These are phyloP conservation scores for Myripristis murdjan DNA, from an alignment of 2,797 vertebrate genomes.

Conservation along the genomic window DNA sequence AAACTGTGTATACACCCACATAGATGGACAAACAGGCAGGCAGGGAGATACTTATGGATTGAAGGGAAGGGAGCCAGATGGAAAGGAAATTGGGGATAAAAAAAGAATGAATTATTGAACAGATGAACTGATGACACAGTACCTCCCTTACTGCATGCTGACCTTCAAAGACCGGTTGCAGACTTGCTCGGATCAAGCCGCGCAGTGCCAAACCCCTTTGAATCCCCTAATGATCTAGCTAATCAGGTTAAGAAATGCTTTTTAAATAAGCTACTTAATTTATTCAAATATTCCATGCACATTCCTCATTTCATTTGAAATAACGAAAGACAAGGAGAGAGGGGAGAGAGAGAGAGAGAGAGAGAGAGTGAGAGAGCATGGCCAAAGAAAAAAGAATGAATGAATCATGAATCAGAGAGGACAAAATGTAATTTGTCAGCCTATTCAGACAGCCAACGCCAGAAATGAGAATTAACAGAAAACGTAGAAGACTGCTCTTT, in stretches of 20 bases:
- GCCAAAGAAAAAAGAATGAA: slow-evolving; percentile 59
- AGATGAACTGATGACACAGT: slow-evolving; percentile 46
- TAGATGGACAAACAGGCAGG: neutral
- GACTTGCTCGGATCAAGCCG: slow-evolving; percentile 50
- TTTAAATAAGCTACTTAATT: slow-evolving; percentile 77
- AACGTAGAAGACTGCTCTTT: slow-evolving; percentile 76
- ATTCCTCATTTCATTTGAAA: slow-evolving; percentile 83
- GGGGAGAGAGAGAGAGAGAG: slow-evolving; percentile 38
- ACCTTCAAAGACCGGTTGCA: slow-evolving; percentile 70
- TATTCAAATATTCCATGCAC: slow-evolving; percentile 81
- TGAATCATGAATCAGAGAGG: slow-evolving; percentile 77
- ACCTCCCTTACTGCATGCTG: slow-evolving; percentile 56
- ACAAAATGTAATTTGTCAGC: slow-evolving; percentile 85
- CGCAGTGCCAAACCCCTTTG: slow-evolving; percentile 55
- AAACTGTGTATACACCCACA: no score
- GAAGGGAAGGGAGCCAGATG: slow-evolving; percentile 14
- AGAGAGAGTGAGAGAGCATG: slow-evolving; percentile 40
- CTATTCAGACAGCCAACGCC: slow-evolving; percentile 78
- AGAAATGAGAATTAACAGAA: slow-evolving; percentile 77
- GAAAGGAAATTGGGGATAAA: slow-evolving; percentile 45
- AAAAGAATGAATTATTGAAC: slow-evolving; percentile 61
- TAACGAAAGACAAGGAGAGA: slow-evolving; percentile 74
- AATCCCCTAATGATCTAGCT: slow-evolving; percentile 76
- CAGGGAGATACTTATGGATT: neutral
- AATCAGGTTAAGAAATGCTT: slow-evolving; percentile 78